A percentile compares a stretch with the other conserved stretches of the same genome.
Evolutionary conservation across 2,113 vertebrate genomes (phyloP).

Genomic region (Tyto alba): DNA sequence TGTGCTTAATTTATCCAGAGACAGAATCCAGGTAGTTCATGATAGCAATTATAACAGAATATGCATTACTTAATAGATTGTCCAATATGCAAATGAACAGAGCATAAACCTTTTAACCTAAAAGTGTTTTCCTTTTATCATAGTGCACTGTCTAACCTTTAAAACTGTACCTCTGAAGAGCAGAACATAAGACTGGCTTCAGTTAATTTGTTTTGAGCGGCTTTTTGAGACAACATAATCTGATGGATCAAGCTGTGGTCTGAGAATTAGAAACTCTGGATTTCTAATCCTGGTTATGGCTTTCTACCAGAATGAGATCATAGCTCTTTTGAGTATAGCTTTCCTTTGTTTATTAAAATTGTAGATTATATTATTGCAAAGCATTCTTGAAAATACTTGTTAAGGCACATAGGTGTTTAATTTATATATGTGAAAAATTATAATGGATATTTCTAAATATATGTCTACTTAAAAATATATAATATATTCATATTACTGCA

Average conservation of each 20-base stretch:
- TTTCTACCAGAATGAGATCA: neutral
- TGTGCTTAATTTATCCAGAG: neutral
- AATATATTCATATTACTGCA: neutral
- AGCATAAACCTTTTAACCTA: neutral
- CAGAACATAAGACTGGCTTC: neutral
- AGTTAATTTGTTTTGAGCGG: neutral
- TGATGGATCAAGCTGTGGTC: neutral
- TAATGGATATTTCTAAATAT: fast-evolving
- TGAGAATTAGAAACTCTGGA: neutral
- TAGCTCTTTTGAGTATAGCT: neutral
- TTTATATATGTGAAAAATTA: fast-evolving
- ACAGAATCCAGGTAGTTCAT: neutral
- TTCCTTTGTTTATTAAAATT: neutral
- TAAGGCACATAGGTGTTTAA: fast-evolving
- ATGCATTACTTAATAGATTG: slow-evolving; percentile 15
- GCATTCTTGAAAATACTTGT: neutral
- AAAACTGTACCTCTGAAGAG: neutral
- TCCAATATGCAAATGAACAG: neutral
- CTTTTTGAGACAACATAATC: neutral
- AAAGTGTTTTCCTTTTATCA: neutral
- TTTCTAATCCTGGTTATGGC: neutral
- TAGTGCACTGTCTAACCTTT: neutral
- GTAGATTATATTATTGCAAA: neutral
- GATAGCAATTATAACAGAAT: neutral
- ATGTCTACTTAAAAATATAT: fast-evolving